A percentile compares a stretch with the other conserved stretches of the same genome.
Evolutionary conservation across 2,888 invertebrate species (phyloP).

Genomic region (Pyralis farinalis): DNA sequence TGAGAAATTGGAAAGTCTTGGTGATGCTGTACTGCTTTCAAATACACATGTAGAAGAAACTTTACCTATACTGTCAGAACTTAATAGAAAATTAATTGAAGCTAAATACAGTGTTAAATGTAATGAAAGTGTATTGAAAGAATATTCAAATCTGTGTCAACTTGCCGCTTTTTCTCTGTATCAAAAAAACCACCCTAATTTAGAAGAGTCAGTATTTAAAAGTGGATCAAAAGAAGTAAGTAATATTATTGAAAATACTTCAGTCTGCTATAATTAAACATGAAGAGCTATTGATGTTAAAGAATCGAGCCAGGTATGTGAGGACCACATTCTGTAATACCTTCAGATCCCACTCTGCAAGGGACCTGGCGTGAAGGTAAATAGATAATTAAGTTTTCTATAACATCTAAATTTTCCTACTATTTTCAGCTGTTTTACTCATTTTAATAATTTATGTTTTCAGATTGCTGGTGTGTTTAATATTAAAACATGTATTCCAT

Average conservation of each 20-base stretch:
- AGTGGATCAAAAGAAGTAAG: slow-evolving; percentile 34
- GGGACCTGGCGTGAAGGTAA: too few relatives aligned
- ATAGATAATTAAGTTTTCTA: too few relatives aligned
- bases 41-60: slow-evolving; percentile 27
- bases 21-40: slow-evolving; percentile 19
- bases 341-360: too few relatives aligned
- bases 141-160: slow-evolving; percentile 46
- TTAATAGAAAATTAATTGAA: slow-evolving; percentile 52
- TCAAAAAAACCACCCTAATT: slow-evolving; percentile 37
- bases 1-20: slow-evolving; percentile 45
- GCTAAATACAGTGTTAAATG: slow-evolving; percentile 45
- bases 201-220: slow-evolving; percentile 35
- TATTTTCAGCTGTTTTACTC: too few relatives aligned
- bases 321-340: too few relatives aligned
- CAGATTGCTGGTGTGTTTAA: slow-evolving; percentile 41
- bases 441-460: too few relatives aligned
- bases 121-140: slow-evolving; percentile 42
- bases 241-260: neutral
- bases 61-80: slow-evolving; percentile 36
- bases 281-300: too few relatives aligned
- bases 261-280: too few relatives aligned
- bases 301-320: too few relatives aligned
- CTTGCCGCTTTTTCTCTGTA: slow-evolving; percentile 39
- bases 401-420: too few relatives aligned
- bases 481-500: slow-evolving; percentile 36